phyloP scores from a whole-genome alignment of 1,140 invertebrate genomes.

The Coptotermes formosanus region DNA sequence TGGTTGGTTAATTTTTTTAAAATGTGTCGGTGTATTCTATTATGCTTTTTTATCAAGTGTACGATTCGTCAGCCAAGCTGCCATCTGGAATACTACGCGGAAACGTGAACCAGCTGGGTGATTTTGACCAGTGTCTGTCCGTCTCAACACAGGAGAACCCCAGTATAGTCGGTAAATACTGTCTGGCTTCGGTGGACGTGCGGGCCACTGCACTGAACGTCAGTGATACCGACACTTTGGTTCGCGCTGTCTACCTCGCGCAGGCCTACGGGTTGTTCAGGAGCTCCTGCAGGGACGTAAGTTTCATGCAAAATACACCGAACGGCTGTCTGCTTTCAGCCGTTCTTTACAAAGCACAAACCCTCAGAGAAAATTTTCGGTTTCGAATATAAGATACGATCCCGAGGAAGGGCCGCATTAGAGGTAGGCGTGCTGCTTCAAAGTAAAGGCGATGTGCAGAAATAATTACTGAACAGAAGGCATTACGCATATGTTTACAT shows the following conservation, averaged over 20 bases:
- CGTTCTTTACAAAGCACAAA: no score
- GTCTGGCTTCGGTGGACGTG: conserved; percentile 52
- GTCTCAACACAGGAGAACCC: conserved; percentile 48
- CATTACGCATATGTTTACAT: no score
- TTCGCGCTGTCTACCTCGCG: conserved; percentile 52
- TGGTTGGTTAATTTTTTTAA: no score
- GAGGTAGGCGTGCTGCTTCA: no score
- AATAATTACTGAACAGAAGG: no score
- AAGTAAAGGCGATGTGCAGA: no score
- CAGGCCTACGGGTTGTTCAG: conserved; percentile 60
- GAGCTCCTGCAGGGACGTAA: conserved; percentile 62
- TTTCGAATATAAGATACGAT: no score
- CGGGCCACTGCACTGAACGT: conserved; percentile 46
- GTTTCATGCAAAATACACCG: conserved; percentile 42
- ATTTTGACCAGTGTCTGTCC: conserved; percentile 66
- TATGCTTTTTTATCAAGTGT: conserved; percentile 53
- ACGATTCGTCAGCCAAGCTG: conserved; percentile 68
- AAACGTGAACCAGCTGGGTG: conserved; percentile 67
- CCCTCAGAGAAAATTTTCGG: no score
- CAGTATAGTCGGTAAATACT: conserved; percentile 64
- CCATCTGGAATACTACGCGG: conserved; percentile 65
- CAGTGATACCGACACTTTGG: not conserved
- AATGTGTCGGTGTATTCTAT: no score
- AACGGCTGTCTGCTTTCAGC: not conserved
- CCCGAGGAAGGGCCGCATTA: no score